phyloP scores from a whole-genome alignment of 2,888 invertebrate species.

The Paralinhomoeus sp. region DNA sequence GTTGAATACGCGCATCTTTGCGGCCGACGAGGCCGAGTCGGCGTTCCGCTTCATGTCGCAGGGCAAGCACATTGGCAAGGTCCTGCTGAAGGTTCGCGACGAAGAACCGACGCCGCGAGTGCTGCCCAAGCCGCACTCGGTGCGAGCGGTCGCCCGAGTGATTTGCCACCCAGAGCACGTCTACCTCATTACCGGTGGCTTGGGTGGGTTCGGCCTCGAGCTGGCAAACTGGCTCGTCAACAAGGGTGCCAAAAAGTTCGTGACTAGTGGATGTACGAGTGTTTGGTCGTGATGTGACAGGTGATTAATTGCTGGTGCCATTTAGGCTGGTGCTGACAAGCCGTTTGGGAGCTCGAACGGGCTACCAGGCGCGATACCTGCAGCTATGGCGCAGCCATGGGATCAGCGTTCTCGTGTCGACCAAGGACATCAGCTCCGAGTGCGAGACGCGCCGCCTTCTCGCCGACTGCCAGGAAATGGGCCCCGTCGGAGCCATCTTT shows the following conservation, averaged over 20 bases:
- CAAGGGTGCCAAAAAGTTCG: constrained; percentile 49
- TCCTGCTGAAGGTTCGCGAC: constrained; percentile 59
- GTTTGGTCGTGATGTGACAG: too few species aligned
- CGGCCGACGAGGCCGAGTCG: constrained; percentile 47
- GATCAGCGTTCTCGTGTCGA: constrained; percentile 20
- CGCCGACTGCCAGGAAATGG: constrained; percentile 16
- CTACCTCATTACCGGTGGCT: constrained; percentile 37
- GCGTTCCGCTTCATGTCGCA: constrained; percentile 79
- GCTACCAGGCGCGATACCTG: constrained; percentile 69
- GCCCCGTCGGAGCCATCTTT: constrained; percentile 53
- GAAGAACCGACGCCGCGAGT: constrained; percentile 30
- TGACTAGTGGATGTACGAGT: neutral
- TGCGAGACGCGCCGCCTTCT: constrained; percentile 13
- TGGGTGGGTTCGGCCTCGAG: constrained; percentile 84
- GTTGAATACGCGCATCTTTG: constrained; percentile 55
- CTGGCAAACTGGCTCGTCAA: constrained; percentile 58
- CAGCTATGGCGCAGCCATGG: constrained; percentile 34
- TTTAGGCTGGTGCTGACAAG: constrained; percentile 57
- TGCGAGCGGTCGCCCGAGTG: neutral
- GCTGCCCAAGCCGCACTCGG: neutral
- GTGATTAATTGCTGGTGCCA: too few species aligned
- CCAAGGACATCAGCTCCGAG: constrained; percentile 20
- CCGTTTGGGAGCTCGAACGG: constrained; percentile 63
- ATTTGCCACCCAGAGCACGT: constrained; percentile 2
- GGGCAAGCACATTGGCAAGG: constrained; percentile 87